Evolutionary conservation across 2,888 invertebrate species (phyloP).

Genomic region (Ligdia adustata): DNA sequence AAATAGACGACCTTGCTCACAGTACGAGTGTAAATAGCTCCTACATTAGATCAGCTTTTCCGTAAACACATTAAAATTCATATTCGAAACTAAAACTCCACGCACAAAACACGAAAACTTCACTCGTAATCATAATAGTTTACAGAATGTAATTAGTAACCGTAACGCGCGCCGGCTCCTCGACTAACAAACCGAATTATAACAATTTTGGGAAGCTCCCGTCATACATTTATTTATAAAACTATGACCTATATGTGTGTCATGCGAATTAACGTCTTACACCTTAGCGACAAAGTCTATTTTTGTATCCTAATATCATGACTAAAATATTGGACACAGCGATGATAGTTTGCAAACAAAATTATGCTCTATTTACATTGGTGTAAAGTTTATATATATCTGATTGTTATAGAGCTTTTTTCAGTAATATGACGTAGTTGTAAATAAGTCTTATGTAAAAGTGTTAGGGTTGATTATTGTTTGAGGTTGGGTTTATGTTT

Average conservation of each 20-base stretch:
- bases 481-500: neutral
- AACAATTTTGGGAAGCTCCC: conserved; percentile 29
- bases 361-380: neutral
- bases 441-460: neutral
- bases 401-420: neutral
- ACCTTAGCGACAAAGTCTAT: neutral
- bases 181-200: conserved; percentile 22
- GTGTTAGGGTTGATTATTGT: conserved; percentile 1
- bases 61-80: too few species aligned
- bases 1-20: too few species aligned
- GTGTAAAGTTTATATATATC: neutral
- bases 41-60: too few species aligned
- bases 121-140: conserved; percentile 2
- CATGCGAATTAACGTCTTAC: conserved; percentile 7
- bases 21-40: too few species aligned
- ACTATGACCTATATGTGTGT: conserved; percentile 25
- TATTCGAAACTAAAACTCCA: neutral
- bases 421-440: conserved; percentile 1
- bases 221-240: conserved; percentile 32
- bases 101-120: neutral
- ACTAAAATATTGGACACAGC: neutral
- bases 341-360: conserved; percentile 1
- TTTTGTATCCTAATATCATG: neutral
- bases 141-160: conserved; percentile 17
- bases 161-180: conserved; percentile 8